Conservation (phyloP, 2,888 invertebrate species). For the Agrilus cyanescens region DNA sequence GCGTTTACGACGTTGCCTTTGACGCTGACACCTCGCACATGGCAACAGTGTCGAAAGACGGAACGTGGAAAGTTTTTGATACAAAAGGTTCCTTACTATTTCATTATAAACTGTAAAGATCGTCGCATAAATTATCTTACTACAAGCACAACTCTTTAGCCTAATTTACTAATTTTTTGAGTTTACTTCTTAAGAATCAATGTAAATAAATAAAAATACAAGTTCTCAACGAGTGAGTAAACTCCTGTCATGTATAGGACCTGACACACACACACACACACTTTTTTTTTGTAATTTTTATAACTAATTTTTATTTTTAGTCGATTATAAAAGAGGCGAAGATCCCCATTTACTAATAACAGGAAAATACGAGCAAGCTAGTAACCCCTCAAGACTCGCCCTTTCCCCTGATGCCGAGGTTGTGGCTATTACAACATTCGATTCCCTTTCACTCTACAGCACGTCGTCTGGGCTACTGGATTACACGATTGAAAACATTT, state of each 20-base stretch:
- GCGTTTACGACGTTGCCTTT: conserved; percentile 69
- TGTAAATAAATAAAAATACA: too few relatives aligned
- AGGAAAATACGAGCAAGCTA: conserved; percentile 48
- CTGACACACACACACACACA: not conserved
- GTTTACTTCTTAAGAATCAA: too few relatives aligned
- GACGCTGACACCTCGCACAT: conserved; percentile 71
- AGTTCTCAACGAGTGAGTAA: too few relatives aligned
- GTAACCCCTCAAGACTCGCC: conserved; percentile 48
- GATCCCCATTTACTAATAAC: conserved; percentile 59
- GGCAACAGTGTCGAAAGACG: conserved; percentile 78
- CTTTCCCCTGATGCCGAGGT: conserved; percentile 72
- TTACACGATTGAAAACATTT: conserved; percentile 54
- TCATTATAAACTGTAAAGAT: not conserved
- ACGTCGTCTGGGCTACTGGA: conserved; percentile 53
- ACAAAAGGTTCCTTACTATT: conserved; percentile 55
- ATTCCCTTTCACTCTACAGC: conserved; percentile 57
- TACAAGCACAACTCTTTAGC: too few relatives aligned
- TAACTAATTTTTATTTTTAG: conserved; percentile 37
- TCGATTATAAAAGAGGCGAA: conserved; percentile 68
- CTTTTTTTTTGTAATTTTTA: not conserved
- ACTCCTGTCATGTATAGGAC: too few relatives aligned
- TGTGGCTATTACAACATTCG: conserved; percentile 55
- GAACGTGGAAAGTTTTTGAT: conserved; percentile 76
- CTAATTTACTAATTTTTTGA: too few relatives aligned
- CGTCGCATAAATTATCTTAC: too few relatives aligned